phyloP scores from a whole-genome alignment of 2,888 invertebrate species.

The Tethea ocularis region DNA sequence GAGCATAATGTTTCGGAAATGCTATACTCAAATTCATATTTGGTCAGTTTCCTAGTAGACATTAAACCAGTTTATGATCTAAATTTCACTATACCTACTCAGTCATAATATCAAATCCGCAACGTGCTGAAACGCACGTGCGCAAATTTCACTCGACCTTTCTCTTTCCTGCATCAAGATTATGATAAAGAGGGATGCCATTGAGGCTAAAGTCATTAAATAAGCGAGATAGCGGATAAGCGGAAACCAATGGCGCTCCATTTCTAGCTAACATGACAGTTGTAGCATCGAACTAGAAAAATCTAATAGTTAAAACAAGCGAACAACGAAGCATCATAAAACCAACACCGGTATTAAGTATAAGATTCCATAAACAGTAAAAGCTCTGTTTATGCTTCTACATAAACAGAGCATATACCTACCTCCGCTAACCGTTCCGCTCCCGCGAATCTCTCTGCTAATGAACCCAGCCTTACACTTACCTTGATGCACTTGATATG shows the following conservation, averaged over 20 bases:
- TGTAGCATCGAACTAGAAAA: not conserved
- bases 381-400: no score
- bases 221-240: not conserved
- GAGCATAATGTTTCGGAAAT: not conserved
- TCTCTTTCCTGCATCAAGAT: conserved; percentile 13
- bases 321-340: not conserved
- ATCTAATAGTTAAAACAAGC: not conserved
- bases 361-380: not conserved
- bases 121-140: conserved; percentile 13
- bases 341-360: no score
- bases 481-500: not conserved
- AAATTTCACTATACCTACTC: not conserved
- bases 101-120: not conserved
- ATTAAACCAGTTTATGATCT: not conserved
- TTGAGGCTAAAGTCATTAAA: not conserved
- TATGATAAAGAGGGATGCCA: conserved; percentile 7
- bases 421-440: not conserved
- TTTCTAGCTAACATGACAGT: no score
- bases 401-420: not conserved
- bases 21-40: not conserved
- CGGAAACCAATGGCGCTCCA: not conserved
- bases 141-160: conserved; percentile 16
- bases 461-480: no score
- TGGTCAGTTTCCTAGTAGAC: not conserved
- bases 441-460: not conserved